Base-by-base conservation (phyloP, 2,113 vertebrate species). In the Abramis brama region DNA sequence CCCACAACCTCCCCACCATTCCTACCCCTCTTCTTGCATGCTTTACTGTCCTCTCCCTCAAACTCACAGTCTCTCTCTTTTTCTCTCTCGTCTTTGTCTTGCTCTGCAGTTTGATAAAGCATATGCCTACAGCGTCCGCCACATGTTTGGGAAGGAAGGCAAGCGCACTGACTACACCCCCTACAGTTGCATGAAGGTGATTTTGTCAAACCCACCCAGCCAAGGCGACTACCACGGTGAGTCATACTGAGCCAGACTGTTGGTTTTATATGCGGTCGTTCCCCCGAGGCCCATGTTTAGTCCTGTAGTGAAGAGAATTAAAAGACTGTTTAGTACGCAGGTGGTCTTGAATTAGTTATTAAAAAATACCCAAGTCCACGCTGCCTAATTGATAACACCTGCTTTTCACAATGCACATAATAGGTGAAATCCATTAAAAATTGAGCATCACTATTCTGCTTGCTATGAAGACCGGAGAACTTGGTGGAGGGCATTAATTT, bases 101-200 rank as follows among this genome's bases (percentile, higher is more conserved):
- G 86, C 85, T 86, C 5, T 89, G 88, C 84, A 99, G 98, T 99
- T 99, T 96, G 97, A 99, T 92, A 99, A 98, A 96, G 95, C 95
- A 45, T 99, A 99, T 83, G 95, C 97, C 89, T 99, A 99, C 91
- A 95, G 96, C 91, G 95, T 99, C 90, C 98, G 97, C 50, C 98
- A 99, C 93, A 98, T 25, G 94, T 99, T 96, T 80, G 98, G 98
- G 82, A 99, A 97, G 89, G 98, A 99, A 94, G 98, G 98, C 90
- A 98, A 94, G 92, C 96, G 98, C 85, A 94, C 97, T 11, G 98
- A 99, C 93, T 99, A 99, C 91, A 99, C 98, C 12, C 98, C 98
- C 66, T 99, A 95, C 93, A 98, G 98, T 91, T 99, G 98, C 93
- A 95, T 99, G 96, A 99, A 99, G 95, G 98, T 99, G 92, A 99